Conservation (phyloP, 2,797 vertebrate genomes). For the Ataeniobius toweri region DNA sequence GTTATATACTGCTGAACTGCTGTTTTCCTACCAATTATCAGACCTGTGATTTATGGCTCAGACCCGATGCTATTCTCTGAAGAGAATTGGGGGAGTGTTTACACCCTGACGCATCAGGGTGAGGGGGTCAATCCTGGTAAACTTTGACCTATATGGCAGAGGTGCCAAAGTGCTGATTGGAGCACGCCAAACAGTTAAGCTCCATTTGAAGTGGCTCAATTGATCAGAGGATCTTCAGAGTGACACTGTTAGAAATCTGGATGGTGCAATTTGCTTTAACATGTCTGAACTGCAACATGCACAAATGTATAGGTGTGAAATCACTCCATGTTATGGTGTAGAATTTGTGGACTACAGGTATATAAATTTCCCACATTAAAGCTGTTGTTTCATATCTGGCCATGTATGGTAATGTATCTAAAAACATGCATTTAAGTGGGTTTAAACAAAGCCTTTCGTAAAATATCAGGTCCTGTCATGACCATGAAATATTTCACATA, state of each 20-base stretch:
- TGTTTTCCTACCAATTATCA: constrained; percentile 99
- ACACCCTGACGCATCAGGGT: constrained; percentile 63
- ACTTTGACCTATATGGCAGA: constrained; percentile 68
- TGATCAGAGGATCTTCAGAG: constrained; percentile 39
- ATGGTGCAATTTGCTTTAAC: constrained; percentile 10
- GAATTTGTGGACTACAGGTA: not conserved
- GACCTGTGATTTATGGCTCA: constrained; percentile 94
- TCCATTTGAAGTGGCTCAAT: constrained; percentile 43
- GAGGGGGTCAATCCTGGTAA: constrained; percentile 67
- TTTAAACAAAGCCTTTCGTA: not conserved
- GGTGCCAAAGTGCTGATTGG: constrained; percentile 27
- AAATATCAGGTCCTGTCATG: not conserved
- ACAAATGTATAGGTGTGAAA: not conserved
- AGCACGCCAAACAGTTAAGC: constrained; percentile 38
- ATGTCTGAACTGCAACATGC: constrained; percentile 21
- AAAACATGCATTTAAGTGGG: not conserved
- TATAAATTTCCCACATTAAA: not conserved
- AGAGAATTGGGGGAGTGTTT: constrained; percentile 75
- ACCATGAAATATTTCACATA: not conserved
- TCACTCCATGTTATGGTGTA: not conserved
- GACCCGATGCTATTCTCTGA: constrained; percentile 90
- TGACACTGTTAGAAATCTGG: constrained; percentile 46
- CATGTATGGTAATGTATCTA: not conserved
- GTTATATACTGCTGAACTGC: constrained; percentile 99
- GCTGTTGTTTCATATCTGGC: not conserved